phyloP scores from a whole-genome alignment of 2,113 vertebrate species.

The human (Homo sapiens) region GRCh38 chr3:118982001-118982500 shows the following conservation, averaged over 20 bases:
- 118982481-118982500: neutral
- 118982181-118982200: neutral
- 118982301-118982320: neutral
- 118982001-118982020: neutral
- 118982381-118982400: neutral
- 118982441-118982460: conserved; percentile 10
- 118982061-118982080: neutral
- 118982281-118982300: neutral
- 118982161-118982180: neutral
- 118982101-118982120: neutral
- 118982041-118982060: neutral
- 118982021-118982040: neutral
- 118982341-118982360: neutral
- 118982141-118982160: neutral
- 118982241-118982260: neutral
- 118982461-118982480: conserved; percentile 12
- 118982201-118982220: neutral
- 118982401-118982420: neutral
- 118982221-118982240: neutral
- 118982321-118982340: neutral
- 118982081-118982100: neutral
- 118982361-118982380: neutral
- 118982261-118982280: neutral
- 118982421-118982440: neutral
- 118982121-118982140: neutral